Evolutionary conservation across 2,888 invertebrate genomes (phyloP).

Genomic region (Lymantria dispar): DNA sequence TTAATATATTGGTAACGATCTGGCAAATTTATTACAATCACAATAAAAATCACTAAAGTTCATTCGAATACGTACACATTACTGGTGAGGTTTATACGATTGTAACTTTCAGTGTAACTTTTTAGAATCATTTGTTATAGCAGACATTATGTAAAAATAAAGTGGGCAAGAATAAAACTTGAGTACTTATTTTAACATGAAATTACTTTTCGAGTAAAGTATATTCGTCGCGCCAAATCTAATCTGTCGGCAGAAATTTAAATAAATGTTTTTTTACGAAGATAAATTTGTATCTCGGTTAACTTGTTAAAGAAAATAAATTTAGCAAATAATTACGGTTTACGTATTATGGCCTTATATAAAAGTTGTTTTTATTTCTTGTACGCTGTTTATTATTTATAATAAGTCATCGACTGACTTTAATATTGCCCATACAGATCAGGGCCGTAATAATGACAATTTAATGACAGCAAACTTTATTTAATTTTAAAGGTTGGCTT

Average conservation of each 20-base stretch:
- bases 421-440: conserved; percentile 29
- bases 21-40: no score
- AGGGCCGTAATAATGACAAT: conserved; percentile 34
- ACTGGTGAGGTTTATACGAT: no score
- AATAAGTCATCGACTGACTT: no score
- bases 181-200: conserved; percentile 15
- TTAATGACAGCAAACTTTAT: conserved; percentile 27
- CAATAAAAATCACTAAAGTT: no score
- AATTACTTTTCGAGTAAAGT: conserved; percentile 29
- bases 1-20: no score
- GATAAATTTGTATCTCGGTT: conserved; percentile 24
- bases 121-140: no score
- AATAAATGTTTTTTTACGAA: conserved; percentile 36
- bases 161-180: conserved; percentile 5
- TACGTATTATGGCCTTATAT: conserved; percentile 16
- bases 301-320: conserved; percentile 39
- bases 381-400: no score
- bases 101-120: no score
- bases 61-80: no score
- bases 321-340: conserved; percentile 29
- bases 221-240: conserved; percentile 26
- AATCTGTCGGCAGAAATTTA: conserved; percentile 36
- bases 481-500: background rate
- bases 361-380: conserved; percentile 13
- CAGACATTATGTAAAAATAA: no score